Percentiles rank a stretch among this genome's conserved stretches.
Conservation (phyloP, 2,797 vertebrate genomes). For the Dendrocincla fuliginosa region DNA sequence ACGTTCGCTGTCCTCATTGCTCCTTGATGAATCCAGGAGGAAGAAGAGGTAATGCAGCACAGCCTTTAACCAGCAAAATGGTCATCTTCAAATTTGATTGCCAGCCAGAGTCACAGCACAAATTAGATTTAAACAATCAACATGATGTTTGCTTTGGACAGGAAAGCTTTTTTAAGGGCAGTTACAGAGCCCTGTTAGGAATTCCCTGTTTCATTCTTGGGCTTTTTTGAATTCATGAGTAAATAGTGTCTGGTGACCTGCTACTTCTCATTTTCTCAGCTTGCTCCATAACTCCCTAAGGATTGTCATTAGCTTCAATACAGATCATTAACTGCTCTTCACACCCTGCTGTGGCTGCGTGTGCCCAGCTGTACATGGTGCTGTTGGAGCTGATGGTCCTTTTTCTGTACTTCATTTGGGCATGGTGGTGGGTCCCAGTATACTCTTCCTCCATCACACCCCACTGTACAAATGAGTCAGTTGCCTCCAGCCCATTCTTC, state of each 20-base stretch:
- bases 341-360: not conserved
- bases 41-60: not conserved
- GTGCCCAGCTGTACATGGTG: fast-evolving
- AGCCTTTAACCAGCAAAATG: not conserved
- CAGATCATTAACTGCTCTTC: not conserved
- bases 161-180: not conserved
- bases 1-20: not conserved
- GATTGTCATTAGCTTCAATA: not conserved
- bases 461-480: not conserved
- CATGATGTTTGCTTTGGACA: not conserved
- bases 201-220: not conserved
- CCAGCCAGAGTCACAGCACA: not conserved
- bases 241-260: not conserved
- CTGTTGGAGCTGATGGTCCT: not conserved
- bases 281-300: not conserved
- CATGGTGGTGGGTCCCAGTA: fast-evolving
- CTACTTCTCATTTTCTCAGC: not conserved
- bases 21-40: not conserved
- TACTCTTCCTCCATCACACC: not conserved
- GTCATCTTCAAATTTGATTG: not conserved
- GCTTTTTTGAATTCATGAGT: not conserved
- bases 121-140: not conserved
- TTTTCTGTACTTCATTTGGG: not conserved
- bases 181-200: not conserved
- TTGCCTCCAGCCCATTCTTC: not conserved